A percentile compares a stretch with the other conserved stretches of the same genome.
Evolutionary conservation across 1,140 invertebrate species (phyloP).

Genomic region (Meteorus sp.): DNA sequence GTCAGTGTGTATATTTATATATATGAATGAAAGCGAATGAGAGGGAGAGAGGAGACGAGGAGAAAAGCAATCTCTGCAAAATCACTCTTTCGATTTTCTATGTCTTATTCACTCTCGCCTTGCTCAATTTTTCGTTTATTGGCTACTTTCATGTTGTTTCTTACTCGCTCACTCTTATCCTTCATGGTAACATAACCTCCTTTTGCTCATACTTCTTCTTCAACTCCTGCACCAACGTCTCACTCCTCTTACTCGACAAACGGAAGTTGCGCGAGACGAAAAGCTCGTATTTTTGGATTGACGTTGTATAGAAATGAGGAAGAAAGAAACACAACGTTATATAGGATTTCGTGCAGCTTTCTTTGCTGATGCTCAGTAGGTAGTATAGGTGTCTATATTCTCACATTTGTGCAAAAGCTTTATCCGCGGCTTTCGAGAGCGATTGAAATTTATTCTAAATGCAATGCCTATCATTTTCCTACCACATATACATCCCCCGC

Average conservation of each 20-base stretch:
- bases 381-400: too few relatives aligned
- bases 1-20: neutral
- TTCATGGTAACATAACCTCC: too few relatives aligned
- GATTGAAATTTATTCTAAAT: too few relatives aligned
- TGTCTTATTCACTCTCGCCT: neutral
- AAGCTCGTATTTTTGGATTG: constrained; percentile 23
- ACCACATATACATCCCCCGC: too few relatives aligned
- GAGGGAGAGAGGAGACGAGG: neutral
- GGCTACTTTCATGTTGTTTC: neutral
- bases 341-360: too few relatives aligned
- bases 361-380: too few relatives aligned
- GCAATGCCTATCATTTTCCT: too few relatives aligned
- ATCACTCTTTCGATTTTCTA: constrained; percentile 14
- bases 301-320: neutral
- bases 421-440: too few relatives aligned
- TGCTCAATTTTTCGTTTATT: neutral
- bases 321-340: neutral
- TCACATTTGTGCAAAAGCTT: too few relatives aligned
- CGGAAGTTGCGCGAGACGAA: constrained; percentile 23
- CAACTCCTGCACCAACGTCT: neutral
- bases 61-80: constrained; percentile 17
- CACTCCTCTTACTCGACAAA: neutral
- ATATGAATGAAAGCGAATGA: neutral
- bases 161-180: neutral
- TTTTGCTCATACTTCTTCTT: too few relatives aligned